These are phyloP conservation scores for Lampris incognitus DNA, from an alignment of 2,113 vertebrate species.

Conservation along the genomic window DNA sequence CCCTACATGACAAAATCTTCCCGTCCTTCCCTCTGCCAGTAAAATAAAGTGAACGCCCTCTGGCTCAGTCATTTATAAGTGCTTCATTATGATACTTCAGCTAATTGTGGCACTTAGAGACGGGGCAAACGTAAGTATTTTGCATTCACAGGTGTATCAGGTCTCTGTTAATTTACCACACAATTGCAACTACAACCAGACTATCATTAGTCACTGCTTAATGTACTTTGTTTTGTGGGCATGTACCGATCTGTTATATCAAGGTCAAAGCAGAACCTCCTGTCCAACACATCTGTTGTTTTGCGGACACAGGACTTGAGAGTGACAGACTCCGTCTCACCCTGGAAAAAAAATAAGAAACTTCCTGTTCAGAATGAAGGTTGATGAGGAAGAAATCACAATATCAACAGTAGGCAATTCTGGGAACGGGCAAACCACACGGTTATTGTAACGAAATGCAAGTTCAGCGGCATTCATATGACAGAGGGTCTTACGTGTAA, in stretches of 20 bases:
- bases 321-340: slow-evolving; percentile 89
- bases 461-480: neutral
- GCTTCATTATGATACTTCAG: neutral
- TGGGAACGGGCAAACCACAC: neutral
- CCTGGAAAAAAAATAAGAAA: slow-evolving; percentile 79
- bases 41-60: slow-evolving; percentile 18
- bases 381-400: neutral
- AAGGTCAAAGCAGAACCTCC: slow-evolving; percentile 95
- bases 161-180: neutral
- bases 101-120: neutral
- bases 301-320: slow-evolving; percentile 91
- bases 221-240: neutral
- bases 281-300: slow-evolving; percentile 88
- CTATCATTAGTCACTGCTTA: neutral
- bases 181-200: neutral
- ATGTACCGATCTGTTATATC: slow-evolving; percentile 93
- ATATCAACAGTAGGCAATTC: neutral
- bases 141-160: neutral
- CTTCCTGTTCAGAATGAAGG: slow-evolving; percentile 7
- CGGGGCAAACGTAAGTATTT: neutral
- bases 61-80: neutral
- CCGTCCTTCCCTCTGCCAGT: neutral
- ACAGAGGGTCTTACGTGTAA: no score
- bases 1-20: slow-evolving; percentile 26
- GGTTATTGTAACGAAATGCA: neutral